Evolutionary conservation across 2,888 invertebrate genomes (phyloP).

Genomic region (Tiliacea citrago): DNA sequence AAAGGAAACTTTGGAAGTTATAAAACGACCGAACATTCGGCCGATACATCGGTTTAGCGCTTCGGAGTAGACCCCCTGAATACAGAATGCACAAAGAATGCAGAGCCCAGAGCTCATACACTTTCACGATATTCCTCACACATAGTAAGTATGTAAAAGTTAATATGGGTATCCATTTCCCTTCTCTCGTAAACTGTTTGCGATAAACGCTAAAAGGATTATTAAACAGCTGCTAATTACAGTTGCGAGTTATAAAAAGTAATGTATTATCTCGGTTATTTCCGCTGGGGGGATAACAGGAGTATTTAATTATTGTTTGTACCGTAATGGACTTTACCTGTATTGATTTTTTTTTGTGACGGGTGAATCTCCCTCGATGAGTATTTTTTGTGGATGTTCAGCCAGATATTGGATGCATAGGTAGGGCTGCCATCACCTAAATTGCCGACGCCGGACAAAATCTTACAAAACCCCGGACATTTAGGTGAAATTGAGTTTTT

Average conservation of each 20-base stretch:
- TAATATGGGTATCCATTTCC: constrained; percentile 62
- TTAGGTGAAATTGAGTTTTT: too few species aligned
- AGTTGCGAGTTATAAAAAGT: constrained; percentile 55
- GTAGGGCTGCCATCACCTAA: too few species aligned
- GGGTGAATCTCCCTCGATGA: not conserved
- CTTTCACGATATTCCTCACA: constrained; percentile 43
- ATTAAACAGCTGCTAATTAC: constrained; percentile 67
- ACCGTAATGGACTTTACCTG: constrained; percentile 52
- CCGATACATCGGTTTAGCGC: too few species aligned
- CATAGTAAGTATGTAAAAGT: constrained; percentile 46
- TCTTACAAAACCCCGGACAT: too few species aligned
- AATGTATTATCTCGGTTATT: constrained; percentile 52
- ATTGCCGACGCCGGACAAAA: too few species aligned
- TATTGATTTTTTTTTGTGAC: constrained; percentile 35
- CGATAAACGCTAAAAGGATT: constrained; percentile 66
- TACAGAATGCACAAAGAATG: constrained; percentile 25
- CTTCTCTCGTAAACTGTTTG: constrained; percentile 59
- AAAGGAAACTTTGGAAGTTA: too few species aligned
- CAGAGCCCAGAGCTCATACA: constrained; percentile 6
- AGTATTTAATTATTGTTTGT: constrained; percentile 53
- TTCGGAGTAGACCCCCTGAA: too few species aligned
- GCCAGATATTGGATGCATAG: not conserved
- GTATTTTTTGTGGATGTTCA: not conserved
- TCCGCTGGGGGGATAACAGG: constrained; percentile 23
- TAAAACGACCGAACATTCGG: too few species aligned